Base-by-base conservation (phyloP, 2,888 invertebrate species). In the Xanthorhoe spadicearia region DNA sequence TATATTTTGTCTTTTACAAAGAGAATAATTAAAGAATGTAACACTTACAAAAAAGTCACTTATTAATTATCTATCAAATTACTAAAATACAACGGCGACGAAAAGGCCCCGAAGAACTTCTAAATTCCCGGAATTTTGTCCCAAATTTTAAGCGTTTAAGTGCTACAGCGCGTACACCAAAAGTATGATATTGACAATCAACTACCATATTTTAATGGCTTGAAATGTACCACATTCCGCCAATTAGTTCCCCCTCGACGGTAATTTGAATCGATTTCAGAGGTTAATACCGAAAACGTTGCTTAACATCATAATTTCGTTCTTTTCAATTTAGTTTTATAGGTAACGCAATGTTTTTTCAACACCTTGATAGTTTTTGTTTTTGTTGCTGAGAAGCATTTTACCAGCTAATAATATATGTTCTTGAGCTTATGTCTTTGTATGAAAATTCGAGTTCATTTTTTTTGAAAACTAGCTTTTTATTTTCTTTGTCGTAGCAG, bases 251-350 rank as follows among this genome's bases (percentile, higher is more conserved):
- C 38, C 61, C 58, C 68, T 55, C 57, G 64, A 43, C 18, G 55
- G 57, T 61, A 64, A 68, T 68, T 64, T 62, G 5, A 59, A 68
- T 68, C 68, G 65, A 62, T 68, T 62, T 52, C 48, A 35, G 17
- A 46, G 50, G 64, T n/a, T 56, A 32, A 17, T 38, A 52, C 57
- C 50, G 54, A 17, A 53, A 60, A 56, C 46, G 49, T 64, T 61
- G 61, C 55, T 63, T 64, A 64, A 64, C 61, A 58, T 68, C 55
- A 56, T 67, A 64, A 67, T 68, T 58, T 48, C 61, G 52, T 57
- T 61, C 38, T 58, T 54, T 17, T 50, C 58, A 64, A 67, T 67
- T 53, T 68, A 57, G 52, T 60, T 65, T 64, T 56, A 60, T 56
- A 43, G 51, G 49, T 32, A 56, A 57, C 32, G 13, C 10, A 43